Conservation (phyloP, 2,113 vertebrate species). For the Epinephelus lanceolatus region DNA sequence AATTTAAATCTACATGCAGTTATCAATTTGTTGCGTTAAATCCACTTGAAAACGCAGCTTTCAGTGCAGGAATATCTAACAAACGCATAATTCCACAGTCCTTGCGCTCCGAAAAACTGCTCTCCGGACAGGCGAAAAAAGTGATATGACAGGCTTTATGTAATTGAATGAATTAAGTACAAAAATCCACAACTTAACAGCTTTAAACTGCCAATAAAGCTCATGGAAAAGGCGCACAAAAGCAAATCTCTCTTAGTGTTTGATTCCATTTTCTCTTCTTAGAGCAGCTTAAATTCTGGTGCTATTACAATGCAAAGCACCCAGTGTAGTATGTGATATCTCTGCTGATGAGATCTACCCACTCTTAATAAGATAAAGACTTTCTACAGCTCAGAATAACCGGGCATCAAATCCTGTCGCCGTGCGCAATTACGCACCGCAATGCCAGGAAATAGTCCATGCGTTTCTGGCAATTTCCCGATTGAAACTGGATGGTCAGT, state of each 20-base stretch:
- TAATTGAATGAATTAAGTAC: too few species aligned
- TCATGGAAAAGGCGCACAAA: neutral
- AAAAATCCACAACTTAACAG: neutral
- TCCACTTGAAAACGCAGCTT: neutral
- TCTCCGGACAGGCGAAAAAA: neutral
- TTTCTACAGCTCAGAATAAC: neutral
- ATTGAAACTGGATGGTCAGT: neutral
- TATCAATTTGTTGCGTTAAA: neutral
- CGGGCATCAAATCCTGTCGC: neutral
- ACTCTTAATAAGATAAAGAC: neutral
- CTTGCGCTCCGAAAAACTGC: neutral
- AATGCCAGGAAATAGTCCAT: neutral
- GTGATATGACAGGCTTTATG: neutral
- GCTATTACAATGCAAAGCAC: neutral
- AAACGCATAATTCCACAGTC: neutral
- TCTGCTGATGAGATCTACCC: neutral
- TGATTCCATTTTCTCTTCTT: neutral
- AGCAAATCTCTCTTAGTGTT: neutral
- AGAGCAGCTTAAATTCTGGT: neutral
- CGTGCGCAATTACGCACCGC: constrained; percentile 67
- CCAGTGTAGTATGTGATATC: neutral
- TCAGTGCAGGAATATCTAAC: neutral
- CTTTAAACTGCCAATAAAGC: neutral
- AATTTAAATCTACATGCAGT: neutral
- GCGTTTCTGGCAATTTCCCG: neutral